phyloP scores from a whole-genome alignment of 2,888 invertebrate species.

The Tetragonula carbonaria region DNA sequence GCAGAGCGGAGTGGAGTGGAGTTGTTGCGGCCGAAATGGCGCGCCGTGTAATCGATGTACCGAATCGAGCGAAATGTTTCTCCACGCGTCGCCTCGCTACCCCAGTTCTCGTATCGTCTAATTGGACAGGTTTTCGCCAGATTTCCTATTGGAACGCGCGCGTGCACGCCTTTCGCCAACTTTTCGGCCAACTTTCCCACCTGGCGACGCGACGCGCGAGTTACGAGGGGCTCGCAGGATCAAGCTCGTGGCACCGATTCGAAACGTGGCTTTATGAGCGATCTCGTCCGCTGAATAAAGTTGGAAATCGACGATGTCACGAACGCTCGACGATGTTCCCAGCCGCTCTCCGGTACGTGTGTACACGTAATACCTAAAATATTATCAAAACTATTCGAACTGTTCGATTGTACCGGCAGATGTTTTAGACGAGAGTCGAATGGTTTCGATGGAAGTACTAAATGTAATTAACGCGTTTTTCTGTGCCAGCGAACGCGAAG shows the following conservation, averaged over 20 bases:
- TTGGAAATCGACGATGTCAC: neutral
- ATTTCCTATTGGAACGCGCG: constrained; percentile 28
- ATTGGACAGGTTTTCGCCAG: constrained; percentile 40
- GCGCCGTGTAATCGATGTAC: constrained; percentile 47
- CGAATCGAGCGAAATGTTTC: constrained; percentile 44
- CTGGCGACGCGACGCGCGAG: neutral
- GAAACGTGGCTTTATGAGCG: neutral
- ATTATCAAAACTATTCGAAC: no score
- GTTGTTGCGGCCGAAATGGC: constrained; percentile 42
- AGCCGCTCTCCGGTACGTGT: neutral
- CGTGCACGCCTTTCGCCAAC: constrained; percentile 5
- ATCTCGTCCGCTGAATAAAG: neutral
- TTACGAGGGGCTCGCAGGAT: neutral
- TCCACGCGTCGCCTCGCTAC: constrained; percentile 21
- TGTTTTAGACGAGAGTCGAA: no score
- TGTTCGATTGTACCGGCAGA: no score
- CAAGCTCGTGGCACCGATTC: neutral
- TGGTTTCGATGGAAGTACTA: no score
- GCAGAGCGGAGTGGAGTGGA: constrained; percentile 1
- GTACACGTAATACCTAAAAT: no score
- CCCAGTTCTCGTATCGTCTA: constrained; percentile 15
- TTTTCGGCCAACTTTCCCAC: neutral
- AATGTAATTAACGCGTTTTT: no score
- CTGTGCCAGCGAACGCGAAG: no score
- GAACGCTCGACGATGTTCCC: no score